These are phyloP conservation scores for Apotomis betuletana DNA, from an alignment of 2,888 invertebrate species.

Conservation along the genomic window DNA sequence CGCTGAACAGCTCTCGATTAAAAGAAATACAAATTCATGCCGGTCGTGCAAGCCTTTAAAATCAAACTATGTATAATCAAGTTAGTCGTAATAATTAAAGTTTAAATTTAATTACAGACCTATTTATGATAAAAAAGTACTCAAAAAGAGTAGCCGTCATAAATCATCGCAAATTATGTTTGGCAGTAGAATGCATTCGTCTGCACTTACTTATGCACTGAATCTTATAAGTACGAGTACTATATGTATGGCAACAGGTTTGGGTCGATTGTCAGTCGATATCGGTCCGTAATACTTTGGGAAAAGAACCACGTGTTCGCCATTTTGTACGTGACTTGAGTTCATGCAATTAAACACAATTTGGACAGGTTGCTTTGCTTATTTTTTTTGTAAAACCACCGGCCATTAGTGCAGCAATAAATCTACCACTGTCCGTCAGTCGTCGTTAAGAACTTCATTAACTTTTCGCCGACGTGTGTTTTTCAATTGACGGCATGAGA, in stretches of 20 bases:
- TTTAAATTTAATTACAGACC: conserved; percentile 12
- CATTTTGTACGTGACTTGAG: conserved; percentile 47
- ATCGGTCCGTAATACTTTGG: conserved; percentile 10
- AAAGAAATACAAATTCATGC: no score
- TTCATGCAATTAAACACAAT: conserved; percentile 53
- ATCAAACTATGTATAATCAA: no score
- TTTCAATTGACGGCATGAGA: conserved; percentile 69
- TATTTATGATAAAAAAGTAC: conserved; percentile 14
- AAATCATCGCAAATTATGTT: conserved; percentile 33
- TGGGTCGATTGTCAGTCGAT: background rate
- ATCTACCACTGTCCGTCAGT: conserved; percentile 68
- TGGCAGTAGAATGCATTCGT: conserved; percentile 37
- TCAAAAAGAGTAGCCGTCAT: conserved; percentile 17
- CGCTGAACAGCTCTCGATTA: no score
- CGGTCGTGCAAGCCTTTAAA: no score
- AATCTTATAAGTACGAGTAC: conserved; percentile 12
- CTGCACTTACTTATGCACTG: conserved; percentile 35
- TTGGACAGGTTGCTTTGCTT: conserved; percentile 51
- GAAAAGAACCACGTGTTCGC: conserved; percentile 42
- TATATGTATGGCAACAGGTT: conserved; percentile 6
- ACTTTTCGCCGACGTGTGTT: conserved; percentile 62
- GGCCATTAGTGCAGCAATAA: conserved; percentile 76
- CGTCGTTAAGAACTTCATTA: conserved; percentile 79
- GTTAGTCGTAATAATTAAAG: no score
- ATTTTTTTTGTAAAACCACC: conserved; percentile 60